Base-by-base conservation (phyloP, 2,797 vertebrate species). In the Sebastes alutus region DNA sequence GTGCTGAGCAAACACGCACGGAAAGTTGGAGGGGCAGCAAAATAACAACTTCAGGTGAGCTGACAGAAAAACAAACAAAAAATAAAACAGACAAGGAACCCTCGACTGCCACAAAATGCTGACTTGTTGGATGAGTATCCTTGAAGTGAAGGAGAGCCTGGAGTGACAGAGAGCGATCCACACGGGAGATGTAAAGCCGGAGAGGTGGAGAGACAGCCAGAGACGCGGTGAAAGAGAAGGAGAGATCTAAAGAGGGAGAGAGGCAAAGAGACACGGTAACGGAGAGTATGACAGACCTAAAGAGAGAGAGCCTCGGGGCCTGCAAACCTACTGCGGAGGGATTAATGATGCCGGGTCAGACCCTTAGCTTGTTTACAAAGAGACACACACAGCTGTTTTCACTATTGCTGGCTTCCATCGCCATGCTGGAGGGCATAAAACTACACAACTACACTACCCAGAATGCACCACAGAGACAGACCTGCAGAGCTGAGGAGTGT, bases 311-410 rank as follows among this genome's bases (percentile, higher is more conserved):
- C 83, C 86, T 80, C 70, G 4, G 86, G 79, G 74, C 62, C 68
- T 65, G 66, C 68, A 49, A 74, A 64, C 63, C 65, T 38, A 52
- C 77, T 55, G 74, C 73, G 49, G 76, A 83, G 78, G 81, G 84
- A 91, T 88, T 90, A 89, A 87, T 87, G 77, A 89, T 67, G 77
- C 42, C 42, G 55, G 91, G 87, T 88, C 81, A 67, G 72, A 84
- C 83, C 83, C 76, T 75, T 8, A 75, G 75, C 86, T 83, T 90
- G 85, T 93, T 89, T 84, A 86, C 85, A 89, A 85, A 89, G 59
- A 76, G 33, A 72, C 76, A 70, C 78, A 67, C 78, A 71, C 83
- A 70, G 82, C 73, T 81, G 66, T 75, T 87, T 68, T 73, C 71
- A 73, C 69, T 18, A 12, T 64, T 2, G 27, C 35, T 55, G 70